Evolutionary conservation across 2,797 vertebrate species (phyloP).

Genomic region (Sebastiscus albofasciatus): DNA sequence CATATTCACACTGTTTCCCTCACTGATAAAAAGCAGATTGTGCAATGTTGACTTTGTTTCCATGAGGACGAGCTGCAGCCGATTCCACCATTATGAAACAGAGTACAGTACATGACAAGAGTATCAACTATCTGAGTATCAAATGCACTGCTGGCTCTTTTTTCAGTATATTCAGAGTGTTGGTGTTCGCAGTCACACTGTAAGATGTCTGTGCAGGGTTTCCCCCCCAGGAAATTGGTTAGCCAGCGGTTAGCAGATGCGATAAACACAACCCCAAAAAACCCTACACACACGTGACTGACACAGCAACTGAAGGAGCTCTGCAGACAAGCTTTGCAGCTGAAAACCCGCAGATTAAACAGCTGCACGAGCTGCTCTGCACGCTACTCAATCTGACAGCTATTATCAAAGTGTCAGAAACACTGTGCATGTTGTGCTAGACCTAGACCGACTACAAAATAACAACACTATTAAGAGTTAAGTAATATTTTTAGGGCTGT

Average conservation of each 20-base stretch:
- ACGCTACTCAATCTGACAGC: neutral
- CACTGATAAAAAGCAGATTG: constrained; percentile 4
- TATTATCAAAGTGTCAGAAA: neutral
- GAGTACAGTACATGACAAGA: neutral
- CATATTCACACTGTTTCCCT: neutral
- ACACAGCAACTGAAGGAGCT: neutral
- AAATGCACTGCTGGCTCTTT: neutral
- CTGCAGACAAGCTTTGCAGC: neutral
- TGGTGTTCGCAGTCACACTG: neutral
- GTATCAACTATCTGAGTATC: neutral
- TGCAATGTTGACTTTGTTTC: constrained; percentile 9
- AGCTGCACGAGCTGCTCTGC: neutral
- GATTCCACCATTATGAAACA: neutral
- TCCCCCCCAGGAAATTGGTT: constrained; percentile 14
- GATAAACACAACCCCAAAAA: neutral
- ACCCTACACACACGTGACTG: accelerated
- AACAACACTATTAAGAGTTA: neutral
- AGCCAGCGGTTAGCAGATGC: neutral
- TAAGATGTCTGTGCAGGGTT: neutral
- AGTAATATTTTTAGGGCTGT: neutral
- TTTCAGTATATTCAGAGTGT: neutral
- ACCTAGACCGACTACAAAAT: neutral
- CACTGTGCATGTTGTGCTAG: neutral
- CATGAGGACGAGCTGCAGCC: neutral
- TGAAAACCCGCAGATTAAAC: neutral